phyloP scores from a whole-genome alignment of 2,797 vertebrate species.

The Kryptopterus vitreolus region DNA sequence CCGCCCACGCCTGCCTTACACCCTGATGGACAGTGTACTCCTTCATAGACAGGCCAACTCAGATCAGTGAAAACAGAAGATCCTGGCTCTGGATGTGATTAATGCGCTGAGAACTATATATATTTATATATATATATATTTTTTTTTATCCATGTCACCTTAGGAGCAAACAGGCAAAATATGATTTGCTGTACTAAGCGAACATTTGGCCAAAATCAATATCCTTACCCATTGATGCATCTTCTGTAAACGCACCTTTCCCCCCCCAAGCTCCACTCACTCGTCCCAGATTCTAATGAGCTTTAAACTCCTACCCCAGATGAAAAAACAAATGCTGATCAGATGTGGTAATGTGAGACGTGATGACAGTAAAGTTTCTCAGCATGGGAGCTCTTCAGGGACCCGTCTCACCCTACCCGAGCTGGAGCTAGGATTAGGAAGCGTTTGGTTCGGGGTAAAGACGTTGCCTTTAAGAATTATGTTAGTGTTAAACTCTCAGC shows the following conservation, averaged over 20 bases:
- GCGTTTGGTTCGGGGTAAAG: background rate
- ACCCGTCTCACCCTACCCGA: background rate
- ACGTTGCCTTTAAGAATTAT: slow-evolving; percentile 23
- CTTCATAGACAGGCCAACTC: slow-evolving; percentile 5
- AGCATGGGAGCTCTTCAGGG: slow-evolving; percentile 4
- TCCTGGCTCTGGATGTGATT: background rate
- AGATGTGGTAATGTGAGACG: slow-evolving; percentile 10
- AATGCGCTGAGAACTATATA: background rate
- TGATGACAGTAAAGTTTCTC: slow-evolving; percentile 9
- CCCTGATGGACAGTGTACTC: background rate
- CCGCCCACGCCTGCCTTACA: background rate
- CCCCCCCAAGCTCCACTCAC: background rate
- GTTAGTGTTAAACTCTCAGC: slow-evolving; percentile 14
- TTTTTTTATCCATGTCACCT: background rate
- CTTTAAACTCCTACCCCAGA: slow-evolving; percentile 10
- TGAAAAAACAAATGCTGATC: slow-evolving; percentile 29
- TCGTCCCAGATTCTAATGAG: slow-evolving; percentile 1
- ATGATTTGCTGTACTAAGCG: background rate
- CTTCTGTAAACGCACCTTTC: background rate
- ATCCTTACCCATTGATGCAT: background rate
- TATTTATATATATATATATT: no score
- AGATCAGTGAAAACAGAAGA: slow-evolving; percentile 10
- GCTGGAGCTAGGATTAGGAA: background rate
- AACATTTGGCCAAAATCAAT: background rate
- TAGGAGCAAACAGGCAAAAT: background rate